A percentile compares a stretch with the other conserved stretches of the same genome.
Conservation (phyloP, 37 sponge, comb jelly and placozoan genomes). For the Crambe crambe region DNA sequence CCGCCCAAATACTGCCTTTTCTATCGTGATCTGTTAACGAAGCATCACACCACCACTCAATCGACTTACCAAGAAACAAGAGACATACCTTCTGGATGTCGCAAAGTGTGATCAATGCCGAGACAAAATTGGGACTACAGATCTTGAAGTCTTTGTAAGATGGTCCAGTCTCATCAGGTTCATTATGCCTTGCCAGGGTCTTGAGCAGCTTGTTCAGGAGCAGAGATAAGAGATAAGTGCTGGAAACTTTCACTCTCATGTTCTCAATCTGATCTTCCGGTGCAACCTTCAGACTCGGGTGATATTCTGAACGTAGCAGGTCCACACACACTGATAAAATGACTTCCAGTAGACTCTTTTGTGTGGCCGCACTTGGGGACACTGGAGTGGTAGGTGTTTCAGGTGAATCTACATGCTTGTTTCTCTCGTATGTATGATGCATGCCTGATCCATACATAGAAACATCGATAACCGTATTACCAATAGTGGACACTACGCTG, state of each 20-base stretch:
- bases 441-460: background rate
- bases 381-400: background rate
- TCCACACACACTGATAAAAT: conserved; percentile 18
- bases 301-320: conserved; percentile 39
- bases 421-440: too few relatives aligned
- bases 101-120: conserved; percentile 60
- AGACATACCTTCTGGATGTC: conserved; percentile 51
- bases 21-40: background rate
- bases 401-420: background rate
- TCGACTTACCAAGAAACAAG: conserved; percentile 6
- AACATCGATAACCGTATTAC: conserved; percentile 4
- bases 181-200: background rate
- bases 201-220: conserved; percentile 18
- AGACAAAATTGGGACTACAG: conserved; percentile 28
- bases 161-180: background rate
- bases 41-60: background rate
- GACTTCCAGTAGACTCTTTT: conserved; percentile 50
- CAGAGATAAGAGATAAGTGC: conserved; percentile 7
- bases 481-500: conserved; percentile 1
- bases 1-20: background rate
- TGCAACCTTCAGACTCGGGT: conserved; percentile 21
- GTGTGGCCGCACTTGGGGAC: background rate
- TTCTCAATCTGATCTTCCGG: conserved; percentile 11
- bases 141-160: background rate
- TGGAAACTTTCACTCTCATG: conserved; percentile 18